phyloP scores from a whole-genome alignment of 1,140 invertebrate species.

The Amphibalanus amphitrite region DNA sequence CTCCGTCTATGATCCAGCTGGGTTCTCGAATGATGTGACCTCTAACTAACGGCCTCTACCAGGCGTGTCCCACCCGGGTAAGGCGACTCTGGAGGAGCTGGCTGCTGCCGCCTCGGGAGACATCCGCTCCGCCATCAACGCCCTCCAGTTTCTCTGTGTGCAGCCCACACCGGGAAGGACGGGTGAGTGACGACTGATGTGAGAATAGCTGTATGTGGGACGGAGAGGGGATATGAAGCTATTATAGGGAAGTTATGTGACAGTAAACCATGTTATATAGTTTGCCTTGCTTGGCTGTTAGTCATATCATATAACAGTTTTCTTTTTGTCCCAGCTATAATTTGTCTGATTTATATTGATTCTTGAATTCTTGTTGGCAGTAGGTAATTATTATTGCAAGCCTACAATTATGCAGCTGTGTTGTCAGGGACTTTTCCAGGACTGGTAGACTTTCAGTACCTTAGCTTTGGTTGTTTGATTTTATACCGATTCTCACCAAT shows the following conservation, averaged over 20 bases:
- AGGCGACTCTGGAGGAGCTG: constrained; percentile 6
- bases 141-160: constrained; percentile 12
- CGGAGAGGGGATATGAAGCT: not conserved
- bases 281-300: not conserved
- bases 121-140: constrained; percentile 14
- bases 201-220: not conserved
- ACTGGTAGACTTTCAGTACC: too few species aligned
- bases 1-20: too few species aligned
- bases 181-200: constrained; percentile 7
- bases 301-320: not conserved
- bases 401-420: too few species aligned
- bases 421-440: too few species aligned
- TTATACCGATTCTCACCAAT: too few species aligned
- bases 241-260: not conserved
- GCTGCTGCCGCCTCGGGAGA: constrained; percentile 12
- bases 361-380: too few species aligned
- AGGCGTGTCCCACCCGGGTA: not conserved
- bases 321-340: constrained; percentile 7
- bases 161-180: not conserved
- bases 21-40: too few species aligned
- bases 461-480: too few species aligned
- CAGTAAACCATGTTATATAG: not conserved
- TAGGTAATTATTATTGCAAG: too few species aligned
- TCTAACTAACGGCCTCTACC: too few species aligned
- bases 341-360: too few species aligned